These are phyloP conservation scores for Nomada hirtipes DNA, from an alignment of 2,888 invertebrate species.

Conservation along the genomic window DNA sequence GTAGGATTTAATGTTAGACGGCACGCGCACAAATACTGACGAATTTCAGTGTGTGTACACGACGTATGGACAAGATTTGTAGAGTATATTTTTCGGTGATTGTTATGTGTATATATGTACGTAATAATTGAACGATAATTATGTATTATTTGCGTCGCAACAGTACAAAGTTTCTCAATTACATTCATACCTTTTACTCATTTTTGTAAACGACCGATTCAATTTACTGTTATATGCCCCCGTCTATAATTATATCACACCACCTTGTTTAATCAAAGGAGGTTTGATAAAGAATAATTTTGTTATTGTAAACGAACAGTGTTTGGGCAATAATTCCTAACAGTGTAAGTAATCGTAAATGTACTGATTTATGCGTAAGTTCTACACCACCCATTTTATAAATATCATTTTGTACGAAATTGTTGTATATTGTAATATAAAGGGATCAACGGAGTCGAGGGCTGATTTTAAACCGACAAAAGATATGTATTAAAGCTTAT, in stretches of 20 bases:
- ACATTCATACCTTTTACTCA: conserved; percentile 18
- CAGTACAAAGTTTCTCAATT: conserved; percentile 32
- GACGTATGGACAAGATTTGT: neutral
- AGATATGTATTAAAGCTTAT: conserved; percentile 8
- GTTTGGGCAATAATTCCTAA: neutral
- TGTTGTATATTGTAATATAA: conserved; percentile 21
- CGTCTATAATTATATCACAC: neutral
- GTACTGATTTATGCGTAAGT: conserved; percentile 18
- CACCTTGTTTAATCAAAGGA: neutral
- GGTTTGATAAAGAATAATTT: neutral
- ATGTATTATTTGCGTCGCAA: conserved; percentile 17
- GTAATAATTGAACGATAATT: conserved; percentile 17
- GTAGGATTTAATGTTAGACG: conserved; percentile 5
- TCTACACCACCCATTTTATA: conserved; percentile 13
- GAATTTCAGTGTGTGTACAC: conserved; percentile 4
- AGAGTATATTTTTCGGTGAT: conserved; percentile 42
- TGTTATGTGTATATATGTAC: conserved; percentile 16
- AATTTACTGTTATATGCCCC: neutral
- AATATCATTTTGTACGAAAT: conserved; percentile 1
- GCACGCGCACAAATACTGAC: conserved; percentile 17
- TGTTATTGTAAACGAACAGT: neutral
- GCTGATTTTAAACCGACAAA: neutral
- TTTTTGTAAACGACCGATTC: neutral
- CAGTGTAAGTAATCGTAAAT: conserved; percentile 18
- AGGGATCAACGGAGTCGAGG: conserved; percentile 6